Percentiles rank a stretch among this genome's conserved stretches.
These are phyloP conservation scores for Prosopocoilus inquinatus DNA, from an alignment of 2,888 invertebrate species.

Conservation along the genomic window DNA sequence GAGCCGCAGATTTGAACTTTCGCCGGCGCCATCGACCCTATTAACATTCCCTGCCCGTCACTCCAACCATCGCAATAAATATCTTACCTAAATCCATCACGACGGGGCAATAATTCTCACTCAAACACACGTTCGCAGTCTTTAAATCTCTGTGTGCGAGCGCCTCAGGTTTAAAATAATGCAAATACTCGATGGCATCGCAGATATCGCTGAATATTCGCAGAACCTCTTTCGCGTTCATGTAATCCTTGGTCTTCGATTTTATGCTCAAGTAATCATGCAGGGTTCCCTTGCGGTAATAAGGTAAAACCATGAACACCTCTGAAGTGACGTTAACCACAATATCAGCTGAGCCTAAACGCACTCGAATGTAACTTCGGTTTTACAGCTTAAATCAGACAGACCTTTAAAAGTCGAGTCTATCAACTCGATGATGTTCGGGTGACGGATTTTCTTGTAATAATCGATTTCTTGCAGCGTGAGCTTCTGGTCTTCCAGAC, in stretches of 20 bases:
- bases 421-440: constrained; percentile 70
- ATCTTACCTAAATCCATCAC: constrained; percentile 76
- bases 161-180: constrained; percentile 69
- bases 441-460: constrained; percentile 67
- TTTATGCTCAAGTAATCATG: constrained; percentile 66
- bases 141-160: constrained; percentile 83
- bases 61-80: constrained; percentile 4
- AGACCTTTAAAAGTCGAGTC: constrained; percentile 63
- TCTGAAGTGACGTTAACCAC: constrained; percentile 68
- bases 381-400: constrained; percentile 14
- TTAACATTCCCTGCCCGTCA: constrained; percentile 5
- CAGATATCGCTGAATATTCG: constrained; percentile 71
- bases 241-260: constrained; percentile 57
- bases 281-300: constrained; percentile 74
- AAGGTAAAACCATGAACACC: constrained; percentile 72
- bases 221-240: constrained; percentile 65
- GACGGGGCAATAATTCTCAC: constrained; percentile 67
- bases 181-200: constrained; percentile 71
- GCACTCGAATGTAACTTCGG: neutral
- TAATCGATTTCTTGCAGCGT: constrained; percentile 74
- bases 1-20: constrained; percentile 65
- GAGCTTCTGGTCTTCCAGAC: constrained; percentile 69
- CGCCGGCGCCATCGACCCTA: constrained; percentile 66
- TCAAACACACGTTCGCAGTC: constrained; percentile 78
- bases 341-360: constrained; percentile 58